Conservation (phyloP, 2,888 invertebrate species). For the Peribatodes rhomboidaria region DNA sequence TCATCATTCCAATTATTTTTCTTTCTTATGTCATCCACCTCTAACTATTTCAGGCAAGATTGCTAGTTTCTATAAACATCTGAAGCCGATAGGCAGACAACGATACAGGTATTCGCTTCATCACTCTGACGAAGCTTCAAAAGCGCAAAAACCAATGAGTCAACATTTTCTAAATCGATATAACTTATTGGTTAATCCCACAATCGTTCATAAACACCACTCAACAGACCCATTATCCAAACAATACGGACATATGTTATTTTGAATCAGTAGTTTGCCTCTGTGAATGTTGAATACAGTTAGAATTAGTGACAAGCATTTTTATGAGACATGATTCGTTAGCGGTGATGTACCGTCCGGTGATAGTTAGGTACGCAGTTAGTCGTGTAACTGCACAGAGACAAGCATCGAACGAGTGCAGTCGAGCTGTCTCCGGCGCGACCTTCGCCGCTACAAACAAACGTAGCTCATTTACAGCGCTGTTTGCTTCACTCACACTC, state of each 20-base stretch:
- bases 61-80: background rate
- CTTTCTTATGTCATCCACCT: no score
- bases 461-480: slow-evolving; percentile 64
- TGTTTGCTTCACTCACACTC: slow-evolving; percentile 26
- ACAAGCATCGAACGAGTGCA: slow-evolving; percentile 63
- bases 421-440: slow-evolving; percentile 40
- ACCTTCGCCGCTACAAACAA: slow-evolving; percentile 52
- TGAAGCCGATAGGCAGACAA: slow-evolving; percentile 17
- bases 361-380: slow-evolving; percentile 46
- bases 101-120: background rate
- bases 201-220: slow-evolving; percentile 16
- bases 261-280: slow-evolving; percentile 48
- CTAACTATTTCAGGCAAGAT: no score
- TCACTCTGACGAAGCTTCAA: slow-evolving; percentile 17
- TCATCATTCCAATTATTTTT: no score
- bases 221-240: background rate
- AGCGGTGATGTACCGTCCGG: slow-evolving; percentile 55
- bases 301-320: slow-evolving; percentile 71
- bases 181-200: slow-evolving; percentile 9
- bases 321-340: slow-evolving; percentile 67
- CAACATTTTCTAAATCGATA: slow-evolving; percentile 13
- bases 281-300: slow-evolving; percentile 53
- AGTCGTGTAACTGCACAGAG: slow-evolving; percentile 61
- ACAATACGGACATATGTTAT: slow-evolving; percentile 27
- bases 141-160: slow-evolving; percentile 4